Evolutionary conservation across 2,888 invertebrate species (phyloP), one percentile per base, ranked within the genome.

Genomic region (Orchesella flavescens): DNA sequence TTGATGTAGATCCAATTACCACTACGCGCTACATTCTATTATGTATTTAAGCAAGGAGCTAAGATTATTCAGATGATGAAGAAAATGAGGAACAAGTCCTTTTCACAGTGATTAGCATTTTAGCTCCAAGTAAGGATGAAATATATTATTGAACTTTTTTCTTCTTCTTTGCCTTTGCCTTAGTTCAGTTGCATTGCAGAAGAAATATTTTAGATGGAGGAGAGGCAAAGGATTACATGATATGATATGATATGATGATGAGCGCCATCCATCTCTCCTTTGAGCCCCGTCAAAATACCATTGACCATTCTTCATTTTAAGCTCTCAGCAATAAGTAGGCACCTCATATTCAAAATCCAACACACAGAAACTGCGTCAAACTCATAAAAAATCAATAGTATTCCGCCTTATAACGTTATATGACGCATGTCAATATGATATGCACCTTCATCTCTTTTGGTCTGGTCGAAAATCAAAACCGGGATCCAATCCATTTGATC

Each of bases 331-430:
- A 46, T 68, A 43, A 24, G 68, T 68, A 49, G 43, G 34, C 7
- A 34, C 34, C 7, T 34, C 68, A 15, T 49, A 10, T n/a, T n/a
- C n/a, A n/a, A n/a, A n/a, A n/a, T n/a, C n/a, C n/a, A n/a, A n/a
- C n/a, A n/a, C n/a, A n/a, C n/a, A n/a, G n/a, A n/a, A n/a, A n/a
- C n/a, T n/a, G n/a, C n/a, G n/a, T n/a, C n/a, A n/a, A n/a, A n/a
- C n/a, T n/a, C 57, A 21, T 34, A 57, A 57, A 49, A 68, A 65
- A 68, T 68, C 68, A 68, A 68, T 68, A 17, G 68, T 21, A 46
- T 68, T 81, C 69, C 81, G 68, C 74, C 74, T 74, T 63, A 75
- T 81, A 81, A 81, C 74, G 81, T 34, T 81, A 81, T 59, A 66
- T 74, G 81, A 74, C 81, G 75, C 74, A 69, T 75, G 81, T 81